Conservation (phyloP, 2,113 vertebrate species). For the Macroglossus sobrinus region DNA sequence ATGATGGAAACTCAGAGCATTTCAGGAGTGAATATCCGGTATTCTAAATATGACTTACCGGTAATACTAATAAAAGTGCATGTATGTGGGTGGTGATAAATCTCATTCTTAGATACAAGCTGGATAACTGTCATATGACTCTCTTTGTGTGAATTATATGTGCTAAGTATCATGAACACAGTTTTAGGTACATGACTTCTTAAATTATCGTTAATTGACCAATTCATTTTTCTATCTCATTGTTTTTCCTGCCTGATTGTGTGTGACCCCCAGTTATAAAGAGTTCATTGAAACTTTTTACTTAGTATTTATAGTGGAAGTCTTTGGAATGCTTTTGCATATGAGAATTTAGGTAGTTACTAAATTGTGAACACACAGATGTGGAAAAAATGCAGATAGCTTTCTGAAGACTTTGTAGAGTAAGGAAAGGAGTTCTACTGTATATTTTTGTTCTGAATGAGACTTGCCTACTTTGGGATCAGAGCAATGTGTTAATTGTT, state of each 20-base stretch:
- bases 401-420: constrained; percentile 9
- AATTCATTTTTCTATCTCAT: background rate
- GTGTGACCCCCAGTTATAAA: background rate
- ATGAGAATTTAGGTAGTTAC: background rate
- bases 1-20: background rate
- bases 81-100: background rate
- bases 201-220: background rate
- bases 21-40: background rate
- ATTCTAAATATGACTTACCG: background rate
- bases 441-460: background rate
- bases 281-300: background rate
- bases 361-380: background rate
- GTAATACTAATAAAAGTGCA: background rate
- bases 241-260: background rate
- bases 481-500: background rate
- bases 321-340: background rate
- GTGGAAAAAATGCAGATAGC: background rate
- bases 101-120: background rate
- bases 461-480: background rate
- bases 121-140: background rate
- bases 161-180: background rate
- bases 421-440: background rate
- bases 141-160: background rate
- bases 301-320: background rate
- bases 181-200: background rate